Evolutionary conservation across 2,113 vertebrate species (phyloP), one percentile per base, ranked within the genome.

Genomic region (Myodes glareolus): DNA sequence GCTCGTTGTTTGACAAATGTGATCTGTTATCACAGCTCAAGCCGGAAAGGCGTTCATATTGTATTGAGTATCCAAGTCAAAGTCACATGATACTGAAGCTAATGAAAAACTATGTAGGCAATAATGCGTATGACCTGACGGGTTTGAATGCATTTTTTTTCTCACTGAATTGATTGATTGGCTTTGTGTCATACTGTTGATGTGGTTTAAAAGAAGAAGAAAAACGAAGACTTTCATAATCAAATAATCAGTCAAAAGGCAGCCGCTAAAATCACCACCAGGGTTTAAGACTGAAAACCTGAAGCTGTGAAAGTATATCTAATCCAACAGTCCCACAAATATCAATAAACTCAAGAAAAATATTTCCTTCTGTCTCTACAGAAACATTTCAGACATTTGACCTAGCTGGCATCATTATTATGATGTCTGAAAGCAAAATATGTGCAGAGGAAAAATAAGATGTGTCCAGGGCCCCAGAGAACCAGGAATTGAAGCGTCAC

Each of bases 101-200:
- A 97, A 87, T 84, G 78, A 94, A 97, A 97, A 91, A 55, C 78
- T 82, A 0, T 52, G 47, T 93, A 93, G 80, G 65, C 47, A 75
- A 5, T 93, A 93, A 70, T 85, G 86, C 23, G 1, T 68, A 29
- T 84, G 90, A 94, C 73, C 77, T 70, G 67, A 88, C 78, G 19
- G 67, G 63, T 96, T 76, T 82, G 47, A 81, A n/a, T 88, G 45
- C 17, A 25, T 95, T 97, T 97, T 78, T 93, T 33, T 68, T 95
- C 68, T 87, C 50, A 36, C 55, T 31, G 68, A 91, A 96, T 92
- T 96, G 94, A 97, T 90, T 80, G 93, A 95, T 93, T 96, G 97
- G 88, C 50, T 94, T 95, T 95, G 75, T 95, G 96, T 96, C 96
- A 97, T 82, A 86, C 27, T 86, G 82, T 91, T 91, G 87, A 94